Evolutionary conservation across 2,888 invertebrate genomes (phyloP).

Genomic region (Lycocerus yunnanus): DNA sequence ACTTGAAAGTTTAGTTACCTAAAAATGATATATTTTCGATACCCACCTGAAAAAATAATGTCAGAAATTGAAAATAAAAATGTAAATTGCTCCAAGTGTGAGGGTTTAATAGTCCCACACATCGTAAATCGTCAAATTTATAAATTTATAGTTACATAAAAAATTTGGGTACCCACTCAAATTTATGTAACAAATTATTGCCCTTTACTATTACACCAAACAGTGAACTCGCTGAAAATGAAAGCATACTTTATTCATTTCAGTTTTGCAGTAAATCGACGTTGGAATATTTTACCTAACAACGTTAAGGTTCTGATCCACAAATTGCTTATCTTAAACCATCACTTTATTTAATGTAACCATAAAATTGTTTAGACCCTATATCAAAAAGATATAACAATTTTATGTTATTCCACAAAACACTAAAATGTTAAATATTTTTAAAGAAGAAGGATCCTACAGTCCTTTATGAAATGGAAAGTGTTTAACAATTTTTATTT

Average conservation of each 20-base stretch:
- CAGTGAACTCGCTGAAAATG: constrained; percentile 14
- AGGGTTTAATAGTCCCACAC: constrained; percentile 1
- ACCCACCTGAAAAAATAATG: not conserved
- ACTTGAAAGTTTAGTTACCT: not conserved
- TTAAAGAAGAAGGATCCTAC: not conserved
- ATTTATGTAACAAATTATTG: constrained; percentile 6
- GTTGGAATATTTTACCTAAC: constrained; percentile 13
- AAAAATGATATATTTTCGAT: not conserved
- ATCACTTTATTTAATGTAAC: constrained; percentile 4
- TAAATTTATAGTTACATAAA: constrained; percentile 3
- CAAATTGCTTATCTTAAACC: constrained; percentile 4
- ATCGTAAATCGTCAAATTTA: constrained; percentile 1
- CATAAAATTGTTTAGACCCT: constrained; percentile 2
- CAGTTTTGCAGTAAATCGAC: constrained; percentile 17
- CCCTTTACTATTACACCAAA: constrained; percentile 10
- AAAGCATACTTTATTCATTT: constrained; percentile 20
- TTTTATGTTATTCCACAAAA: not conserved
- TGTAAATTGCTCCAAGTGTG: not conserved
- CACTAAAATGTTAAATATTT: not conserved
- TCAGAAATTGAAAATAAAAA: not conserved
- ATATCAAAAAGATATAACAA: not conserved
- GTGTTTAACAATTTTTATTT: not conserved
- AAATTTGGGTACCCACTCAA: constrained; percentile 1
- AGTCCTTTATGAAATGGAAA: too few relatives aligned
- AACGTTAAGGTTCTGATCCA: constrained; percentile 5